phyloP scores from a whole-genome alignment of 2,888 invertebrate genomes.

The Eristalis arbustorum region DNA sequence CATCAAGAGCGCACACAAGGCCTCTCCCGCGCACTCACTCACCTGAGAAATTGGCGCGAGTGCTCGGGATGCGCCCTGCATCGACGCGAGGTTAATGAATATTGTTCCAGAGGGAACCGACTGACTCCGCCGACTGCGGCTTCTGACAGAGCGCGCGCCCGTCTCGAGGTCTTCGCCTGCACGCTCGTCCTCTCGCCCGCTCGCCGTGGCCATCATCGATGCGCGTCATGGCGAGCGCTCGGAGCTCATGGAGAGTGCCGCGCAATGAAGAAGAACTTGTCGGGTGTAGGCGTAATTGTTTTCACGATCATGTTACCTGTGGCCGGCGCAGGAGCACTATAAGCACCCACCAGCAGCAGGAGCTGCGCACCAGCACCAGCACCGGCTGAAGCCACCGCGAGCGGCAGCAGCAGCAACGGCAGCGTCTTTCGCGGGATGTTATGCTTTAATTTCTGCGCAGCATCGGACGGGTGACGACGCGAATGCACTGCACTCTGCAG shows the following conservation, averaged over 20 bases:
- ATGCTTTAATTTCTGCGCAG: slow-evolving; percentile 69
- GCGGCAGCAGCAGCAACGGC: slow-evolving; percentile 32
- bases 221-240: slow-evolving; percentile 19
- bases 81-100: slow-evolving; percentile 67
- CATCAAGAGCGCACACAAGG: slow-evolving; percentile 45
- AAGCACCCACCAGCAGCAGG: slow-evolving; percentile 67
- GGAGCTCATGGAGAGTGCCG: background rate
- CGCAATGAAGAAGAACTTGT: slow-evolving; percentile 25
- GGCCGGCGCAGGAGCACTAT: slow-evolving; percentile 58
- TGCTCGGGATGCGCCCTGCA: slow-evolving; percentile 37
- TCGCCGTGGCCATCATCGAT: background rate
- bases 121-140: slow-evolving; percentile 56
- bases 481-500: background rate
- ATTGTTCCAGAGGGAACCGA: slow-evolving; percentile 60
- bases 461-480: slow-evolving; percentile 31
- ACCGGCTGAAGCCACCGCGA: slow-evolving; percentile 66
- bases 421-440: slow-evolving; percentile 64
- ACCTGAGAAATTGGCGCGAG: slow-evolving; percentile 45
- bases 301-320: slow-evolving; percentile 77
- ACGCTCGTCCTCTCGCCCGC: background rate
- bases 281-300: slow-evolving; percentile 80
- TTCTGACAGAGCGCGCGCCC: slow-evolving; percentile 55
- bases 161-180: slow-evolving; percentile 21
- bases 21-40: slow-evolving; percentile 31
- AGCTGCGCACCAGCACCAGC: slow-evolving; percentile 32